phyloP scores from a whole-genome alignment of 2,113 vertebrate genomes.

The Cyphomyrus plagiostoma region DNA sequence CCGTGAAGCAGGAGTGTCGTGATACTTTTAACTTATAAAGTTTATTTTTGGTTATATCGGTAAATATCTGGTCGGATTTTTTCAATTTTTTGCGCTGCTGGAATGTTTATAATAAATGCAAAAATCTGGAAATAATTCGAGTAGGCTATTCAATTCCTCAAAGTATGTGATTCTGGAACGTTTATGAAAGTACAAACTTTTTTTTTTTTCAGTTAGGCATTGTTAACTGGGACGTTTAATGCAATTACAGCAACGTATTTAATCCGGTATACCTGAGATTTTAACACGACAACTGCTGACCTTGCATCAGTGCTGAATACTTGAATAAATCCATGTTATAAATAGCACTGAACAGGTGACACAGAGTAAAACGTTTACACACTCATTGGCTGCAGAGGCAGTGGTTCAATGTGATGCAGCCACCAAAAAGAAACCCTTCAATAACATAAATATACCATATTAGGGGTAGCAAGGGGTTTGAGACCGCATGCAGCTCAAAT shows the following conservation, averaged over 20 bases:
- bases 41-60: conserved; percentile 8
- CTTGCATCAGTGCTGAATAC: neutral
- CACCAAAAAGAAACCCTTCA: neutral
- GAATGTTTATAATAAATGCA: conserved; percentile 10
- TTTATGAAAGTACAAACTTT: neutral
- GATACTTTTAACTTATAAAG: neutral
- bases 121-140: conserved; percentile 7
- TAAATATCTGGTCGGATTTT: neutral
- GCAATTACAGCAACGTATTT: neutral
- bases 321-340: neutral
- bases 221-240: neutral
- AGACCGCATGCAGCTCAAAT: neutral
- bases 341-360: neutral
- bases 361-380: neutral
- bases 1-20: neutral
- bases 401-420: neutral
- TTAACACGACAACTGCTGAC: neutral
- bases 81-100: neutral
- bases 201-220: neutral
- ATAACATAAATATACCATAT: neutral
- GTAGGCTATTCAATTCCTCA: neutral
- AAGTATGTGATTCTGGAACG: neutral
- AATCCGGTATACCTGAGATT: neutral
- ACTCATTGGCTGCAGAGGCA: neutral
- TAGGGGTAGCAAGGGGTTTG: neutral